phyloP scores from a whole-genome alignment of 2,888 invertebrate genomes.

The Lysandra coridon region DNA sequence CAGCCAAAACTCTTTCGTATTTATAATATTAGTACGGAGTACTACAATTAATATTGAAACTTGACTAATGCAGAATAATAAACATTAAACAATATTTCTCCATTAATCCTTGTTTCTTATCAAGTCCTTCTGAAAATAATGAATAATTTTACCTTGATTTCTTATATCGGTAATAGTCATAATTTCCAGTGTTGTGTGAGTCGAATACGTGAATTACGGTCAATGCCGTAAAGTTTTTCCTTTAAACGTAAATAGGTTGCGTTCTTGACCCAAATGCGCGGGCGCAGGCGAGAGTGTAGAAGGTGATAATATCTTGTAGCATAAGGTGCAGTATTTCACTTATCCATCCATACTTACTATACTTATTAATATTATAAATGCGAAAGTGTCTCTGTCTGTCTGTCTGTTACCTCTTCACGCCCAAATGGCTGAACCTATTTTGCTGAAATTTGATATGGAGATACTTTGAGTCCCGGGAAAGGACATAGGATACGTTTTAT shows the following conservation, averaged over 20 bases:
- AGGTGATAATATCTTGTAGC: not conserved
- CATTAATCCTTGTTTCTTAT: not conserved
- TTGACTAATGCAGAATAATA: no score
- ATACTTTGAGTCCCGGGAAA: no score
- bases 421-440: no score
- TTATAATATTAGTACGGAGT: no score
- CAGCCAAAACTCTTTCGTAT: no score
- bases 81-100: not conserved
- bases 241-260: constrained; percentile 25
- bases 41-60: no score
- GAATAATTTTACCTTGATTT: not conserved
- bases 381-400: no score
- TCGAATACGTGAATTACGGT: constrained; percentile 1
- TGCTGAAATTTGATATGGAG: no score
- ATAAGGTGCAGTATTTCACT: not conserved
- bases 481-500: no score
- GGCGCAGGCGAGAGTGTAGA: constrained; percentile 31
- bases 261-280: constrained; percentile 42
- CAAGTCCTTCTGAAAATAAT: not conserved
- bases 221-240: constrained; percentile 24
- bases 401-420: no score
- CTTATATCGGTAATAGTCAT: not conserved
- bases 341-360: no score
- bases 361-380: no score
- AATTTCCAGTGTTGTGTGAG: not conserved